Base-by-base conservation (phyloP, 2,113 vertebrate species). In the Hirundichthys speculiger region DNA sequence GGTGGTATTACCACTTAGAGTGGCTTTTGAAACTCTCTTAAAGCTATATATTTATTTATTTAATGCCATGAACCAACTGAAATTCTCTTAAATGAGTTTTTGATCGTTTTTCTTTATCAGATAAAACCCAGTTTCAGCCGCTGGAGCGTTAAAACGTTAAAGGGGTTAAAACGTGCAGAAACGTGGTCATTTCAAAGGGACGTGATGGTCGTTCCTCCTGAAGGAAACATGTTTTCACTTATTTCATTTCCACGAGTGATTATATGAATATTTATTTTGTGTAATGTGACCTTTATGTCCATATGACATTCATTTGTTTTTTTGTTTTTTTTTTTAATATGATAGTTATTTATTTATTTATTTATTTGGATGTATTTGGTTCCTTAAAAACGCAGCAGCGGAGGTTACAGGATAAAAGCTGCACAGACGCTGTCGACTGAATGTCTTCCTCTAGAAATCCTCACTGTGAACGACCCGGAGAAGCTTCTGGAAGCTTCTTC, bases 241-340 rank as follows among this genome's bases (percentile, higher is more conserved):
- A 68, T 79, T 84, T 60, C 47, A 68, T 56, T 71, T 73, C 30
- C 25, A 49, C 70, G 59, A 54, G 16, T 55, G 59, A 27, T 57
- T 30, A 45, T 79, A 57, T 69, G 39, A 27, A 56, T 88, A 84
- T 91, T 90, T 91, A 90, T 86, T 90, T 83, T 59, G 21, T 6
- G 6, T 41, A 21, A 58, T 50, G 39, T 70, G 64, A 27, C 64
- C 77, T 73, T 80, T 80, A 51, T 79, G 71, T 65, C 52, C 79
- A 77, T 77, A 30, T 73, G 20, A 79, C 48, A 61, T 87, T 62
- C 13, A 16, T 57, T 45, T 64, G 39, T 75, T 87, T 84, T 82
- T 76, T 34, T 86, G 81, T 84, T 61, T 48, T 69, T 80, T 69
- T 11, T 51, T 21, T 4, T 13, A 40, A 40, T 13, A 3, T 15